Conservation (phyloP, 2,797 vertebrate species). For the Ammospiza maritima region DNA sequence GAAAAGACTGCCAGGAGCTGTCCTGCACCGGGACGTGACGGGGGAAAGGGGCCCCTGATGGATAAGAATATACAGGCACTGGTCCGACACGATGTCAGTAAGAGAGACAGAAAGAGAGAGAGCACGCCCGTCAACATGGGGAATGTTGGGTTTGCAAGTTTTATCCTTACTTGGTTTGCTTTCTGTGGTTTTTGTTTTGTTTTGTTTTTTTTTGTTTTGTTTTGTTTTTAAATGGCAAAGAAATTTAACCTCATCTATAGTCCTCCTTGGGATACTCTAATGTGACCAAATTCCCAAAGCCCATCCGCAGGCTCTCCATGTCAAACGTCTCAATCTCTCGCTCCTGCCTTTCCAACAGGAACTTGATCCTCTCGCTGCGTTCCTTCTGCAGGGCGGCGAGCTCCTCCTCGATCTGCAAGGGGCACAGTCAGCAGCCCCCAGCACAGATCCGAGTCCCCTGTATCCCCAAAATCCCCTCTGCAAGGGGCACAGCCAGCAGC, state of each 20-base stretch:
- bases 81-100: constrained; percentile 87
- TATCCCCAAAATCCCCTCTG: not conserved
- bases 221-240: constrained; percentile 71
- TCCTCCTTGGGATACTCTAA: constrained; percentile 98
- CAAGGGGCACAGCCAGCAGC: too few relatives aligned
- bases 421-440: not conserved
- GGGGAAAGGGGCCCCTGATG: constrained; percentile 85
- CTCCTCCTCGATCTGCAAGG: constrained; percentile 96
- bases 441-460: not conserved
- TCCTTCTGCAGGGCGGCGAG: constrained; percentile 97
- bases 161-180: constrained; percentile 65
- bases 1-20: constrained; percentile 81
- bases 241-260: constrained; percentile 95
- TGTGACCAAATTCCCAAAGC: constrained; percentile 92
- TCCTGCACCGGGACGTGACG: constrained; percentile 87
- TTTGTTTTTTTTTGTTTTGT: not conserved
- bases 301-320: constrained; percentile 96
- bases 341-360: constrained; percentile 94
- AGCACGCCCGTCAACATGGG: constrained; percentile 81
- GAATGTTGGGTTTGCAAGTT: constrained; percentile 81
- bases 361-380: constrained; percentile 95
- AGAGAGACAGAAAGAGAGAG: constrained; percentile 83
- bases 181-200: constrained; percentile 32
- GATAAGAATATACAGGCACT: constrained; percentile 87
- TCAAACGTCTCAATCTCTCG: constrained; percentile 95